Base-by-base conservation (phyloP, 1,140 invertebrate genomes). In the Vanessa atalanta region DNA sequence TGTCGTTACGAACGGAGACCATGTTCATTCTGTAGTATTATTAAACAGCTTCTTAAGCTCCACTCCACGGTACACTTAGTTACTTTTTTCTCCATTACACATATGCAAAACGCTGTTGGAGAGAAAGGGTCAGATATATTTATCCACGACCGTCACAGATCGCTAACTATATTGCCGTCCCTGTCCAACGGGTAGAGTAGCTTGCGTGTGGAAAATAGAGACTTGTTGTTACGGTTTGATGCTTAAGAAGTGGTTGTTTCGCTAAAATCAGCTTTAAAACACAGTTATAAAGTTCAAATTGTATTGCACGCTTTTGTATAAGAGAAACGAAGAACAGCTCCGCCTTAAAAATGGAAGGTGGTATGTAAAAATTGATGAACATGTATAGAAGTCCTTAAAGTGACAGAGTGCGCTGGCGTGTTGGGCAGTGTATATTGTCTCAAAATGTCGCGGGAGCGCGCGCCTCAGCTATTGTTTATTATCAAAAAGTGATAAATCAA, bases 281-380 rank as follows among this genome's bases (percentile, higher is more conserved):
- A 2, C 0, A 12, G 2, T 0, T 0, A 50, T 85, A 88, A 66
- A 51, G 80, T 83, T 81, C 0, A 78, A 31, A 77, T 76, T 88
- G 13, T 20, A 12, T 26, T 77, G 64, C 37, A 5, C 11, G 5
- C 0, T 73, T 64, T 61, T 57, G 50, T 80, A 67, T 78, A 84
- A 84, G 86, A 82, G 71, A 82, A 79, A 76, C 79, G 81, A 89
- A 88, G 83, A 87, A 84, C 87, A 91, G 89, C 91, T 90, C 91
- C 91, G 89, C 91, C 91, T 93, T 91, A 93, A 93, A 93, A 93
- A 93, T 93, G 91, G 91, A 91, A 93, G 91, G 89, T 93, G 89
- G 91, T 91, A 93, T 93, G 91, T 93, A 93, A 93, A 92, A 93
- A 93, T 93, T 93, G 87, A 93, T 93, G 89, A 90, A 93, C 91